Conservation (phyloP, 2,797 vertebrate species). For the Iguana delicatissima region DNA sequence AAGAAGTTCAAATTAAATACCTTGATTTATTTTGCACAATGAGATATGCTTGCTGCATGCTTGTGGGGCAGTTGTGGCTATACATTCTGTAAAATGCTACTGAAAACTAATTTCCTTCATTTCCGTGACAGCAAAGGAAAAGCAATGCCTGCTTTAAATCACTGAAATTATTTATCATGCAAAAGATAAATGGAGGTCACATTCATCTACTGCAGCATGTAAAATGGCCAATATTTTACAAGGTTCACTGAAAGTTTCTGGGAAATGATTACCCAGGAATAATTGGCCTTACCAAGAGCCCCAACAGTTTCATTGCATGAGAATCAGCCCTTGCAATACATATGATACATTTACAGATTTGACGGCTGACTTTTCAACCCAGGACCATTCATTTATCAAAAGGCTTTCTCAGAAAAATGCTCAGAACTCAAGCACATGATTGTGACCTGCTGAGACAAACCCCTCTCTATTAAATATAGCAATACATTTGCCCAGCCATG, state of each 20-base stretch:
- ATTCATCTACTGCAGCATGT: conserved; percentile 69
- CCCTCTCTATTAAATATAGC: no score
- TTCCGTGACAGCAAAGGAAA: conserved; percentile 80
- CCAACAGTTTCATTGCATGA: conserved; percentile 29
- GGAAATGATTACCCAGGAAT: conserved; percentile 63
- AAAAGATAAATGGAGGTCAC: conserved; percentile 78
- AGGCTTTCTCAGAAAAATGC: background rate
- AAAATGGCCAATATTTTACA: conserved; percentile 73
- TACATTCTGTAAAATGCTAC: conserved; percentile 78
- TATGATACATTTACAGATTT: background rate
- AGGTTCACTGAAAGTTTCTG: conserved; percentile 82
- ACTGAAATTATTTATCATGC: conserved; percentile 77
- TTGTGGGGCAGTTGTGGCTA: background rate
- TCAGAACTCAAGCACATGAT: background rate
- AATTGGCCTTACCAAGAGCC: conserved; percentile 53
- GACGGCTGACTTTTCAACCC: background rate
- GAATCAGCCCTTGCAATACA: background rate
- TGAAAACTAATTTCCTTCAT: conserved; percentile 81
- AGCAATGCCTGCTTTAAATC: conserved; percentile 79
- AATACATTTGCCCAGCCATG: background rate
- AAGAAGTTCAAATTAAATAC: background rate
- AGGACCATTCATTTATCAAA: background rate
- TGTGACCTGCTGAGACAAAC: background rate
- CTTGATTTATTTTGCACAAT: conserved; percentile 78
- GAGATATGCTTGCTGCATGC: conserved; percentile 46